Percentiles rank a stretch among this genome's conserved stretches.
Conservation (phyloP, 2,113 vertebrate species). For the Myrmecophaga tridactyla region DNA sequence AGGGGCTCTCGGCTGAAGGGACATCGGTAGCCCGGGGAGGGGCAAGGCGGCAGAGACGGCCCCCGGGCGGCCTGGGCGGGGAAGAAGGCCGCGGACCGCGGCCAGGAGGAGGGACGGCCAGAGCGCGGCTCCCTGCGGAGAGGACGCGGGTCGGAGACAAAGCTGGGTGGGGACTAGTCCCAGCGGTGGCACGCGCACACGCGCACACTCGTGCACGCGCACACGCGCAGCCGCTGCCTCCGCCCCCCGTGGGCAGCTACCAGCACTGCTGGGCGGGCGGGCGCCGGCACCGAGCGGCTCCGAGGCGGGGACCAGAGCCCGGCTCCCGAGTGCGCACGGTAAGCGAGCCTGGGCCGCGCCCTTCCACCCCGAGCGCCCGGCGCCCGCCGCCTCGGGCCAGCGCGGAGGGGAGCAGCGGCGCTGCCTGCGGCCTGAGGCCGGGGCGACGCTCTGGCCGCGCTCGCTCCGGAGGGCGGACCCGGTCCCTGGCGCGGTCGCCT, state of each 20-base stretch:
- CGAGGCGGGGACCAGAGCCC: background rate
- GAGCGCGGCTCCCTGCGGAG: constrained; percentile 81
- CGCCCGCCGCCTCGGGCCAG: too few relatives aligned
- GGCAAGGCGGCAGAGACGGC: too few relatives aligned
- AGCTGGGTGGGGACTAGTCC: constrained; percentile 82
- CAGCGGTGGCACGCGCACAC: constrained; percentile 61
- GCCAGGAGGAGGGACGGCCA: constrained; percentile 78
- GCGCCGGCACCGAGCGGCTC: background rate
- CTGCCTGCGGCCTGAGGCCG: too few relatives aligned
- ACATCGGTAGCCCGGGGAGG: background rate
- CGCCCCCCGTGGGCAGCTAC: constrained; percentile 49
- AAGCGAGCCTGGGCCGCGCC: too few relatives aligned
- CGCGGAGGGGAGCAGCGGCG: too few relatives aligned
- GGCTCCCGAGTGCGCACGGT: too few relatives aligned
- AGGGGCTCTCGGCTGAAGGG: background rate
- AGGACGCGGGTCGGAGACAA: constrained; percentile 80
- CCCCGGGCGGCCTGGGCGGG: too few relatives aligned
- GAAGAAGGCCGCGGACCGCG: constrained; percentile 8
- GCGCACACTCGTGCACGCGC: constrained; percentile 10
- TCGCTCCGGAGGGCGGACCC: too few relatives aligned
- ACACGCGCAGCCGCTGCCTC: background rate
- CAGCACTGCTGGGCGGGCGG: constrained; percentile 57
- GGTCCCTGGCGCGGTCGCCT: too few relatives aligned
- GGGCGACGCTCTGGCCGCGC: too few relatives aligned
- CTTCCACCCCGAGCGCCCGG: too few relatives aligned